Evolutionary conservation across 64 coral and sea anemone genomes (phyloP).

Genomic region (Montipora efflorescens): DNA sequence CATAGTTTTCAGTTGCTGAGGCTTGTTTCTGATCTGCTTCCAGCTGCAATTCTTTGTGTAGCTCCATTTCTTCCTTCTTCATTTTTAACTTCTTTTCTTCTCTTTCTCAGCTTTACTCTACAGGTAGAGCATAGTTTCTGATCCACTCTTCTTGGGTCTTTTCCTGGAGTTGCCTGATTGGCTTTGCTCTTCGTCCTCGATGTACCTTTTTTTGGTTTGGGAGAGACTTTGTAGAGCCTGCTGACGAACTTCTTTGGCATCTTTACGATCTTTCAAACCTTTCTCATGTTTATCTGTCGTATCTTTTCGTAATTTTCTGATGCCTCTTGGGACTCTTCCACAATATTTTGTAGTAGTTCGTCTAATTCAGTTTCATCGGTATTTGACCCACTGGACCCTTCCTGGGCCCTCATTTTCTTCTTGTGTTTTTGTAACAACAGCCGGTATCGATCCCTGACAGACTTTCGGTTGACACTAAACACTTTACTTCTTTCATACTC

Average conservation of each 20-base stretch:
- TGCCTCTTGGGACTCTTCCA: conserved; percentile 46
- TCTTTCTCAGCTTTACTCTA: conserved; percentile 62
- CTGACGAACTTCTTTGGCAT: conserved; percentile 1
- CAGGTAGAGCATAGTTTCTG: conserved; percentile 46
- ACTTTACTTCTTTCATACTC: conserved; percentile 32
- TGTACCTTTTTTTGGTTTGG: background rate
- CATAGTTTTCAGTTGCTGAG: conserved; percentile 52
- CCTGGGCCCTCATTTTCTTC: conserved; percentile 50
- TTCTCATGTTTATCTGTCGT: too few species aligned
- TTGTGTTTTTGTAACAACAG: conserved; percentile 49
- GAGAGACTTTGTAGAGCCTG: conserved; percentile 27
- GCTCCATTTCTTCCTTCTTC: conserved; percentile 63
- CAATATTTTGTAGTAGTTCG: conserved; percentile 63
- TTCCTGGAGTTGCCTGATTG: conserved; percentile 27
- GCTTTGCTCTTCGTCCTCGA: conserved; percentile 51
- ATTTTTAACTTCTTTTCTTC: background rate
- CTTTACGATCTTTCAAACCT: conserved; percentile 10
- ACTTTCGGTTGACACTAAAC: conserved; percentile 64
- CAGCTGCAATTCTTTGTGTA: conserved; percentile 60
- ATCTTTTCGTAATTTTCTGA: conserved; percentile 29
- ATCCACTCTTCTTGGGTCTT: conserved; percentile 28
- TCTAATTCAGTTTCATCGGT: conserved; percentile 36
- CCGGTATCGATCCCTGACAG: conserved; percentile 65
- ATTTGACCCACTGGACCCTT: conserved; percentile 30
- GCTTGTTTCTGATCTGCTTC: conserved; percentile 54